These are phyloP conservation scores for Sphaeramia orbicularis DNA, from an alignment of 2,797 vertebrate species.

Conservation along the genomic window DNA sequence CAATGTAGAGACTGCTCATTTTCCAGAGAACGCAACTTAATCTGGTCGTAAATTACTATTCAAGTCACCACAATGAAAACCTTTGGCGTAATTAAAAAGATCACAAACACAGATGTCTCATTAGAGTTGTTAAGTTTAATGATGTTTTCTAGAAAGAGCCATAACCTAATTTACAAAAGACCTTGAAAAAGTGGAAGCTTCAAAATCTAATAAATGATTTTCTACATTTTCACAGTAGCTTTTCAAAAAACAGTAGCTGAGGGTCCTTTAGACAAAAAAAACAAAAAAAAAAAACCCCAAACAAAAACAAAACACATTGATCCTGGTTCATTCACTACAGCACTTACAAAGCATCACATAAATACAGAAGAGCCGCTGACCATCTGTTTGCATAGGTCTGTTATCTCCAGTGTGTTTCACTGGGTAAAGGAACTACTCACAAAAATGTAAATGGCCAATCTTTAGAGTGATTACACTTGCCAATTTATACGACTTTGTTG, in stretches of 20 bases:
- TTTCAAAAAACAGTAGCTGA: slow-evolving; percentile 53
- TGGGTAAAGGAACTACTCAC: neutral
- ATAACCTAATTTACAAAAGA: slow-evolving; percentile 52
- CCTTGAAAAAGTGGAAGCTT: slow-evolving; percentile 44
- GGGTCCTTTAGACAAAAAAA: slow-evolving; percentile 21
- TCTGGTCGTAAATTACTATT: neutral
- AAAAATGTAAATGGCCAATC: neutral
- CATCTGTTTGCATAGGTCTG: slow-evolving; percentile 63
- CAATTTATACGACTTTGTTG: neutral
- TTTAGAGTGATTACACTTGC: neutral
- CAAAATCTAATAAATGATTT: slow-evolving; percentile 43
- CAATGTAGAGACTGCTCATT: neutral
- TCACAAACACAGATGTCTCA: slow-evolving; percentile 2
- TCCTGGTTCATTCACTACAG: slow-evolving; percentile 26
- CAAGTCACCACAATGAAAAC: neutral
- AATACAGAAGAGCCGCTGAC: slow-evolving; percentile 12
- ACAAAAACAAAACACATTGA: neutral
- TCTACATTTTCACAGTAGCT: slow-evolving; percentile 59
- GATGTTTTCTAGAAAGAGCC: slow-evolving; percentile 46
- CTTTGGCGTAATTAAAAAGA: neutral
- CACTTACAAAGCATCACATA: slow-evolving; percentile 28
- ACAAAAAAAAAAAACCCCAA: too few relatives aligned
- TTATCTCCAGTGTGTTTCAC: slow-evolving; percentile 3
- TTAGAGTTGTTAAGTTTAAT: slow-evolving; percentile 57
- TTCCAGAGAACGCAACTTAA: neutral